Base-by-base conservation (phyloP, 1,140 invertebrate genomes). In the Tetraneura akinire region DNA sequence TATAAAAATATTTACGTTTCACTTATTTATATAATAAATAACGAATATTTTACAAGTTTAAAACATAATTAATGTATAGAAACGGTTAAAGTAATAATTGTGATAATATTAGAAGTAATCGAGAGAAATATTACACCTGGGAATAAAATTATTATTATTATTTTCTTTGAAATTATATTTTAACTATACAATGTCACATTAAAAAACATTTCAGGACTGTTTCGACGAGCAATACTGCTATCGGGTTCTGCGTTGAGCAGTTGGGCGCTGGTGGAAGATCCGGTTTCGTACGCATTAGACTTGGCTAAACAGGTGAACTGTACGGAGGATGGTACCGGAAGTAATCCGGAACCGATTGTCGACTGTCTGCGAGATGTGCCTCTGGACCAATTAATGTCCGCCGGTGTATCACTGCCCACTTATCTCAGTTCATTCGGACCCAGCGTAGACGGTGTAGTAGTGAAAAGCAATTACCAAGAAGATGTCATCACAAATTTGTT, bases 241-340 rank as follows among this genome's bases (percentile, higher is more conserved):
- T 95, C 94, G 83, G 96, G 96, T 11, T 97, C 96, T 21, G 96
- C 96, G 0, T 87, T 98, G 14, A 94, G 94, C 62, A 94, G 93
- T 0, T 98, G 95, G 97, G 96, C 96, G 0, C 87, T 97, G 55
- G 94, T 97, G 2, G 92, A 95, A 83, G 94, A 97, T 86, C 95
- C 96, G 0, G 91, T 93, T 0, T 90, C 91, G 80, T 96, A 94
- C 85, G 94, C 96, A 9, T 86, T 93, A 23, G 91, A 94, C 85
- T 86, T 98, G 64, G 94, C 95, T 1, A 90, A 90, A 81, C 91
- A 91, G 64, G 90, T 96, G 11, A 97, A 97, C 85, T 98, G 96
- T 84, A 90, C 92, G 1, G 89, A 94, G 74, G 92, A 92, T 0
- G 86, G 93, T 11, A 88, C 90, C 11, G 91, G 91, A 83, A 90